Evolutionary conservation across 2,797 vertebrate species (phyloP).

Genomic region (Argya squamiceps): DNA sequence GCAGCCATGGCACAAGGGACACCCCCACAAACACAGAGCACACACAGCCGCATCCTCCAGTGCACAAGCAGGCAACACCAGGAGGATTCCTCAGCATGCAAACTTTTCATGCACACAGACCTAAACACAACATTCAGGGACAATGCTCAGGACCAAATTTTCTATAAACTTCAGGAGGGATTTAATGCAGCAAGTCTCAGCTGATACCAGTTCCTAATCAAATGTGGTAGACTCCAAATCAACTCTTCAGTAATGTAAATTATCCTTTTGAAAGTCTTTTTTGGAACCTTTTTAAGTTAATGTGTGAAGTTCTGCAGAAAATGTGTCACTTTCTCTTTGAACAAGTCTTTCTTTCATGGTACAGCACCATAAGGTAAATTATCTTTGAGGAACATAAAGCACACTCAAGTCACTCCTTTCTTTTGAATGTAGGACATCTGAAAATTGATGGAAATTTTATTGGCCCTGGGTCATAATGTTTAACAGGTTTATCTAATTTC

Average conservation of each 20-base stretch:
- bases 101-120: background rate
- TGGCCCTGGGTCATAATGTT: conserved; percentile 50
- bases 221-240: conserved; percentile 54
- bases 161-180: background rate
- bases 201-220: conserved; percentile 51
- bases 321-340: conserved; percentile 65
- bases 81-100: background rate
- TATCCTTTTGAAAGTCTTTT: conserved; percentile 63
- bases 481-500: conserved; percentile 65
- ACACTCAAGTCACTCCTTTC: conserved; percentile 32
- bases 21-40: background rate
- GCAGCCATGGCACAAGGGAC: background rate
- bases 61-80: background rate
- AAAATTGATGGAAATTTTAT: conserved; percentile 65
- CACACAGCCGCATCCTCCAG: background rate
- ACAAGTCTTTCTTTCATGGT: conserved; percentile 64
- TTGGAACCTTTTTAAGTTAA: conserved; percentile 62
- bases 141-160: background rate
- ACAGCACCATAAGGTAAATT: conserved; percentile 63
- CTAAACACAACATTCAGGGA: background rate
- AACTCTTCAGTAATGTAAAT: conserved; percentile 67
- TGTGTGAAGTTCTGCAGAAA: conserved; percentile 59
- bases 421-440: conserved; percentile 60
- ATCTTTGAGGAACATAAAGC: conserved; percentile 66
- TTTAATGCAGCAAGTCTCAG: background rate